A percentile compares a stretch with the other conserved stretches of the same genome.
Conservation (phyloP, 2,888 invertebrate genomes). For the Cremastinae sp. region DNA sequence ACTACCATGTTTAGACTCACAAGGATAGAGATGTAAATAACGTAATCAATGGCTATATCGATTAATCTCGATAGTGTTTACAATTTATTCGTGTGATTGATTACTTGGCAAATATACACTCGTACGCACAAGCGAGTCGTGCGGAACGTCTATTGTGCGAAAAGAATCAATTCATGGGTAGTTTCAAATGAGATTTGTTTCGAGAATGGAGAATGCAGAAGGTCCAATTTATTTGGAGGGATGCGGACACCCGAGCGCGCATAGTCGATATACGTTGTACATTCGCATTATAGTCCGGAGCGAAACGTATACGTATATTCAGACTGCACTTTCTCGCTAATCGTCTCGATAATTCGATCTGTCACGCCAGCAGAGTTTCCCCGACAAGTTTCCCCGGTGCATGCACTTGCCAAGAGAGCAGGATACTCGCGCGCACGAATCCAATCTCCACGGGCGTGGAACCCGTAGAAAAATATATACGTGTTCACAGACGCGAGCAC, state of each 20-base stretch:
- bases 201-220: neutral
- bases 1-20: too few species aligned
- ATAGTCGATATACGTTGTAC: neutral
- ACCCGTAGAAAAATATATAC: conserved; percentile 2
- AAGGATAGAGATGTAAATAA: too few species aligned
- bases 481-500: neutral
- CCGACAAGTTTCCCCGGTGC: conserved; percentile 47
- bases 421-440: neutral
- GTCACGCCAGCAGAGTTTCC: conserved; percentile 57
- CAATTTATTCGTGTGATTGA: too few species aligned
- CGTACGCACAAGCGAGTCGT: neutral
- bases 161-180: conserved; percentile 31
- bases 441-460: neutral
- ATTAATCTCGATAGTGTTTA: neutral
- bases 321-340: conserved; percentile 48
- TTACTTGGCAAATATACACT: neutral
- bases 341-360: conserved; percentile 63
- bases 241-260: conserved; percentile 22
- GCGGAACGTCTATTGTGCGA: neutral
- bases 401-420: neutral
- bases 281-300: conserved; percentile 33
- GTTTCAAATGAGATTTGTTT: conserved; percentile 24
- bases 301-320: conserved; percentile 34
- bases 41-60: neutral
- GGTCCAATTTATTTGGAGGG: conserved; percentile 44